Conservation (phyloP, 2,113 vertebrate genomes). For the Chaenocephalus aceratus region DNA sequence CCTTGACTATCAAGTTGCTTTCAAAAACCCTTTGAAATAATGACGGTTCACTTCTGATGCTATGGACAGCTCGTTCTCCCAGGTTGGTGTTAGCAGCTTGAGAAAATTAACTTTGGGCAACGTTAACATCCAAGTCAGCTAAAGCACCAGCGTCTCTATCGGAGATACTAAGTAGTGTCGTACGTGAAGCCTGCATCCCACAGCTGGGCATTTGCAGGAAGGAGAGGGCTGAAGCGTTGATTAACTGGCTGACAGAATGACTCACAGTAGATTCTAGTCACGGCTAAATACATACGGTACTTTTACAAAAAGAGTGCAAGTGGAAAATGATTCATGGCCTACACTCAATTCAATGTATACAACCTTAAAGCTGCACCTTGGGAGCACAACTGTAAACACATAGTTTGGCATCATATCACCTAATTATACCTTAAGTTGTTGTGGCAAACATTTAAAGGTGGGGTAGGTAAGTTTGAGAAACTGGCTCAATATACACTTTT, state of each 20-base stretch:
- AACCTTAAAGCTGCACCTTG: neutral
- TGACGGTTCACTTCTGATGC: conserved; percentile 29
- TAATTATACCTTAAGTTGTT: neutral
- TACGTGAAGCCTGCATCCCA: conserved; percentile 5
- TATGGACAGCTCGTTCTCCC: conserved; percentile 28
- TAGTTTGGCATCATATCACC: neutral
- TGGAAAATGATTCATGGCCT: conserved; percentile 15
- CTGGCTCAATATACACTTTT: too few species aligned
- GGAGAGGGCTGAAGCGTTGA: neutral
- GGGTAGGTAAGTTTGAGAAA: too few species aligned
- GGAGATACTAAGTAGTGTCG: conserved; percentile 3
- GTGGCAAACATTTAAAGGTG: neutral
- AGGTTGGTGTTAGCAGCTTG: conserved; percentile 24
- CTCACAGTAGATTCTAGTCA: conserved; percentile 34
- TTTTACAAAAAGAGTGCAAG: conserved; percentile 5
- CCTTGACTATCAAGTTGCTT: conserved; percentile 19
- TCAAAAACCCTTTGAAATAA: conserved; percentile 25
- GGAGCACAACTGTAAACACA: neutral
- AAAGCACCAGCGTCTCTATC: neutral
- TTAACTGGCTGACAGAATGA: conserved; percentile 30
- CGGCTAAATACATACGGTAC: conserved; percentile 4
- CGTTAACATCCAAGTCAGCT: conserved; percentile 13
- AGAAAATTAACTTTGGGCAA: conserved; percentile 34
- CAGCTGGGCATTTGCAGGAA: conserved; percentile 7
- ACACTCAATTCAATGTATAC: conserved; percentile 15